Evolutionary conservation across 2,888 invertebrate genomes (phyloP).

Genomic region (Tetranychus piercei): DNA sequence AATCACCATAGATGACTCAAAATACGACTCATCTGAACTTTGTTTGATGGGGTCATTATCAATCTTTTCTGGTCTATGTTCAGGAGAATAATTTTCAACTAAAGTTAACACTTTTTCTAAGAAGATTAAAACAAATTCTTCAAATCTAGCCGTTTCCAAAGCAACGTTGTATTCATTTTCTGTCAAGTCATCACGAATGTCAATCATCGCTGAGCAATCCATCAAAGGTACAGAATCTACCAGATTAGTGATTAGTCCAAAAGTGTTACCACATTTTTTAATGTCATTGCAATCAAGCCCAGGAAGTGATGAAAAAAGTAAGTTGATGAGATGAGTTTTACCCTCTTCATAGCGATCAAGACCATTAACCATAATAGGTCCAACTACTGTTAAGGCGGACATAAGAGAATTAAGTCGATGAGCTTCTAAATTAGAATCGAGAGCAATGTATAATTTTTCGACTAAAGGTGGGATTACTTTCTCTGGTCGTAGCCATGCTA

Average conservation of each 20-base stretch:
- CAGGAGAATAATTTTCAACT: slow-evolving; percentile 30
- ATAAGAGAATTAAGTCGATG: slow-evolving; percentile 57
- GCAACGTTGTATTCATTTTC: slow-evolving; percentile 53
- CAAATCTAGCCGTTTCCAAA: slow-evolving; percentile 62
- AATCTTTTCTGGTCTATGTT: slow-evolving; percentile 5
- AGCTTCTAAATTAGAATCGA: slow-evolving; percentile 72
- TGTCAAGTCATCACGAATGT: slow-evolving; percentile 47
- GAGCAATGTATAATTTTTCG: slow-evolving; percentile 55
- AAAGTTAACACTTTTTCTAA: slow-evolving; percentile 43
- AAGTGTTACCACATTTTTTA: slow-evolving; percentile 42
- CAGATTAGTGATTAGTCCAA: slow-evolving; percentile 58
- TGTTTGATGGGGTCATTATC: slow-evolving; percentile 33
- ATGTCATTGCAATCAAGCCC: slow-evolving; percentile 79
- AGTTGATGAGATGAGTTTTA: slow-evolving; percentile 56
- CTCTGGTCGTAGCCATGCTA: slow-evolving; percentile 60
- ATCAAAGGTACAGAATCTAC: slow-evolving; percentile 59
- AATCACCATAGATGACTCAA: slow-evolving; percentile 50
- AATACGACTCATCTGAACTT: slow-evolving; percentile 49
- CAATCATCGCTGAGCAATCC: slow-evolving; percentile 59
- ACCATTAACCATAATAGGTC: slow-evolving; percentile 43
- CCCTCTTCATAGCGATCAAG: slow-evolving; percentile 47
- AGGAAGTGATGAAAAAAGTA: slow-evolving; percentile 59
- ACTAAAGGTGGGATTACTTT: slow-evolving; percentile 62
- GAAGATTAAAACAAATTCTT: slow-evolving; percentile 70
- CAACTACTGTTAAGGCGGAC: slow-evolving; percentile 49